phyloP scores from a whole-genome alignment of 2,113 vertebrate genomes.

The Pachypanchax playfairii region DNA sequence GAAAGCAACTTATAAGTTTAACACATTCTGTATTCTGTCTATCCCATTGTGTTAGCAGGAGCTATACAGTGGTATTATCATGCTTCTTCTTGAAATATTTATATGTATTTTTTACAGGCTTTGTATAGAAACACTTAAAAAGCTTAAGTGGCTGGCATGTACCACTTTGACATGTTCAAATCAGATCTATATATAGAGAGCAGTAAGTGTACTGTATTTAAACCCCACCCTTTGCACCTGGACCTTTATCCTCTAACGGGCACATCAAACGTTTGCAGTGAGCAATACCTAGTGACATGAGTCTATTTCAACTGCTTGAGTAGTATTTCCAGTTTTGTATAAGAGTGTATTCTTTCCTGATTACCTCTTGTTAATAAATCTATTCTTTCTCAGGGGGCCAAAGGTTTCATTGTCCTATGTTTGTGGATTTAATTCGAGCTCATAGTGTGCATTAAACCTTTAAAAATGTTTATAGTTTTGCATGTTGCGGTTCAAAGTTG shows the following conservation, averaged over 20 bases:
- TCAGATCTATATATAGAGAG: conserved; percentile 68
- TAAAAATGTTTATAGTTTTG: background rate
- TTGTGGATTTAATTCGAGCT: conserved; percentile 16
- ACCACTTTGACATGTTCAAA: conserved; percentile 78
- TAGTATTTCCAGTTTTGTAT: conserved; percentile 91
- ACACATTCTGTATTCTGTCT: conserved; percentile 90
- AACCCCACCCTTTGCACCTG: conserved; percentile 67
- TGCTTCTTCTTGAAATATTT: conserved; percentile 92
- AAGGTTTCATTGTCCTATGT: conserved; percentile 38
- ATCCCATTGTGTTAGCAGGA: conserved; percentile 83
- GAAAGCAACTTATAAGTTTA: conserved; percentile 83
- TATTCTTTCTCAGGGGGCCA: conserved; percentile 98
- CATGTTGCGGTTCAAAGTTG: background rate
- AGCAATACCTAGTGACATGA: conserved; percentile 91
- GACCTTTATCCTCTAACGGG: conserved; percentile 69
- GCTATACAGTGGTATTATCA: conserved; percentile 85
- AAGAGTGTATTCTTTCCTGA: conserved; percentile 92
- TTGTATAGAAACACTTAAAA: conserved; percentile 82
- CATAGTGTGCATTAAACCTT: background rate
- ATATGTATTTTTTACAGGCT: conserved; percentile 90
- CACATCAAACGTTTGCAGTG: conserved; percentile 83
- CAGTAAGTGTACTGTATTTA: conserved; percentile 70
- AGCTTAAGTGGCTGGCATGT: conserved; percentile 86
- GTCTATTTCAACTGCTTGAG: conserved; percentile 89
- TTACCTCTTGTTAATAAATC: conserved; percentile 99